Conservation (phyloP, 1,140 invertebrate species). For the Drusus annulatus region DNA sequence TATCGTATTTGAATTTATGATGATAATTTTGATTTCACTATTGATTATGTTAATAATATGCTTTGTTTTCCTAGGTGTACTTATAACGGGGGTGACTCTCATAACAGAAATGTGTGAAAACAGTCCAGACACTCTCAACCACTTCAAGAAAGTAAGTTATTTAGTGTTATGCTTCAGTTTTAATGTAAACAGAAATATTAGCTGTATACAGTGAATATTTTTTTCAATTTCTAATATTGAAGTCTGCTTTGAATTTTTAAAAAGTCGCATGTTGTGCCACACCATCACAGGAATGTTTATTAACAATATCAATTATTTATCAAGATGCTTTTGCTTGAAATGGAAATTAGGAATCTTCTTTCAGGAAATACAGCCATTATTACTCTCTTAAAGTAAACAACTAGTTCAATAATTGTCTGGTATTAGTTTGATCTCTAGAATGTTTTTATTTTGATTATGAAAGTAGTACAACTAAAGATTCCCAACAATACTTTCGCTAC, state of each 20-base stretch:
- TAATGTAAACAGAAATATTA: background rate
- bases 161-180: background rate
- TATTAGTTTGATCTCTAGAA: slow-evolving; percentile 15
- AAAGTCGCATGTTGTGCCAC: slow-evolving; percentile 25
- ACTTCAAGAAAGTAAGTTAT: slow-evolving; percentile 95
- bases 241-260: slow-evolving; percentile 23
- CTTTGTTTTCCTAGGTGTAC: slow-evolving; percentile 81
- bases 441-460: background rate
- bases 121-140: slow-evolving; percentile 95
- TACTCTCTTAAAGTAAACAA: background rate
- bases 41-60: background rate
- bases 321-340: slow-evolving; percentile 33
- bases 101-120: slow-evolving; percentile 99
- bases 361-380: background rate
- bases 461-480: too few relatives aligned
- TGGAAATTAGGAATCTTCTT: slow-evolving; percentile 14
- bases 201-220: slow-evolving; percentile 12
- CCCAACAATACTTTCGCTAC: too few relatives aligned
- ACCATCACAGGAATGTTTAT: slow-evolving; percentile 32
- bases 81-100: slow-evolving; percentile 97
- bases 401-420: background rate
- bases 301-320: slow-evolving; percentile 18
- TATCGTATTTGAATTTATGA: too few relatives aligned
- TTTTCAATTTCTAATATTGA: slow-evolving; percentile 3
- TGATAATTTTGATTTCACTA: too few relatives aligned